phyloP scores from a whole-genome alignment of 2,797 vertebrate genomes.

The Galago senegalensis region DNA sequence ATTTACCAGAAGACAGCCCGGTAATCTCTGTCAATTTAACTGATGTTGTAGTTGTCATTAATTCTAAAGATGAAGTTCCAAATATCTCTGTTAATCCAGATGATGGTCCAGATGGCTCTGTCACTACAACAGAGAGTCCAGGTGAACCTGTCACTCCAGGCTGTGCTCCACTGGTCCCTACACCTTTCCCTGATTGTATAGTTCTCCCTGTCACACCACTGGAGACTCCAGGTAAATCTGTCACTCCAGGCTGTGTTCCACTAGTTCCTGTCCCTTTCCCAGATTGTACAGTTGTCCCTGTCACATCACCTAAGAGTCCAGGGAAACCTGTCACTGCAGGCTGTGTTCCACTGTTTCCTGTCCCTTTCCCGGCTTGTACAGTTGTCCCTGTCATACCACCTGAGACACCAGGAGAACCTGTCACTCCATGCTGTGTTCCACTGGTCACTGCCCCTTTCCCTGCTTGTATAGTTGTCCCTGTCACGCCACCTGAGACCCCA shows the following conservation, averaged over 20 bases:
- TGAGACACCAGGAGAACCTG: background rate
- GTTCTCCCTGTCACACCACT: background rate
- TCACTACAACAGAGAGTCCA: background rate
- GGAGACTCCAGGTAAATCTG: accelerated
- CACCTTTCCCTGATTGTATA: accelerated
- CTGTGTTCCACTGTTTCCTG: too few species aligned
- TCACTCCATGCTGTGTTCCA: too few species aligned
- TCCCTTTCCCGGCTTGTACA: too few species aligned
- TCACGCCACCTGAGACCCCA: too few species aligned
- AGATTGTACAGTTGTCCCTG: too few species aligned
- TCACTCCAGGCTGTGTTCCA: too few species aligned
- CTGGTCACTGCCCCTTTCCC: accelerated
- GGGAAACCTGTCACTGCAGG: too few species aligned
- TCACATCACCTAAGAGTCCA: too few species aligned
- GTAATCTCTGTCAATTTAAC: background rate
- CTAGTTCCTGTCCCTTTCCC: too few species aligned
- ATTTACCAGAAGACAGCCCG: too few species aligned
- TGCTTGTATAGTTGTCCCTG: background rate
- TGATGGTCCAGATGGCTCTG: background rate
- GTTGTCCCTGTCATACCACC: too few species aligned
- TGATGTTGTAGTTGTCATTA: background rate
- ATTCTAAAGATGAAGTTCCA: background rate
- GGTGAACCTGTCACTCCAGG: too few species aligned
- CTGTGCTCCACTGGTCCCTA: accelerated
- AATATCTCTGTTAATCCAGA: background rate